phyloP scores from a whole-genome alignment of 2,113 vertebrate genomes.

The Cyanoliseus patagonus region DNA sequence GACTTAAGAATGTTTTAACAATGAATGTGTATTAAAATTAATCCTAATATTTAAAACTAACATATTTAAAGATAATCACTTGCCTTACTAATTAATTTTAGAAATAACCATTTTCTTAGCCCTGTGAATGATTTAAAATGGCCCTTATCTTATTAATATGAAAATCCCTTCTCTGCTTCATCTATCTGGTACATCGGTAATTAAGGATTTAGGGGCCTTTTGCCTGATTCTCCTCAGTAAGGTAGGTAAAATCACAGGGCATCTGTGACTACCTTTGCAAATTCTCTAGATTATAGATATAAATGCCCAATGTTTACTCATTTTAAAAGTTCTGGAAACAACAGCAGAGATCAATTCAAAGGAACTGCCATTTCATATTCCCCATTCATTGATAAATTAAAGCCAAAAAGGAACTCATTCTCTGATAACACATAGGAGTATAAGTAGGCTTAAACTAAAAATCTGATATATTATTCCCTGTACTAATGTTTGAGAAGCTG shows the following conservation, averaged over 20 bases:
- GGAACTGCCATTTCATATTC: not conserved
- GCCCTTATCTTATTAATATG: slow-evolving; percentile 19
- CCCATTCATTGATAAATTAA: not conserved
- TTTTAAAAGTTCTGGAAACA: not conserved
- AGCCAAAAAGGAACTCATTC: not conserved
- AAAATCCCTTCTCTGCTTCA: slow-evolving; percentile 2
- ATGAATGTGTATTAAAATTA: not conserved
- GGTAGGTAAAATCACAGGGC: not conserved
- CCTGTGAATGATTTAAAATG: slow-evolving; percentile 16
- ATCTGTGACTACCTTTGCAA: not conserved
- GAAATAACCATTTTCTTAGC: not conserved
- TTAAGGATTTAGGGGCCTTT: slow-evolving; percentile 10
- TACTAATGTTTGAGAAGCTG: not conserved
- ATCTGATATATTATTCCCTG: not conserved
- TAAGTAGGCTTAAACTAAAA: not conserved
- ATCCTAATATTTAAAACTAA: not conserved
- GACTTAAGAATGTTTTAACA: not conserved
- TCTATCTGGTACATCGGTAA: not conserved
- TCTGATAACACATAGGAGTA: not conserved
- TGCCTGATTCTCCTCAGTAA: not conserved
- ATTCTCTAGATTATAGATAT: not conserved
- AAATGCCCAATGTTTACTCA: not conserved
- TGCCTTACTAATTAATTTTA: not conserved
- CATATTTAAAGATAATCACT: not conserved
- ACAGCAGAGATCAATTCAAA: not conserved